Evolutionary conservation across 2,113 vertebrate genomes (phyloP).

Genomic region (Electrona antarctica): DNA sequence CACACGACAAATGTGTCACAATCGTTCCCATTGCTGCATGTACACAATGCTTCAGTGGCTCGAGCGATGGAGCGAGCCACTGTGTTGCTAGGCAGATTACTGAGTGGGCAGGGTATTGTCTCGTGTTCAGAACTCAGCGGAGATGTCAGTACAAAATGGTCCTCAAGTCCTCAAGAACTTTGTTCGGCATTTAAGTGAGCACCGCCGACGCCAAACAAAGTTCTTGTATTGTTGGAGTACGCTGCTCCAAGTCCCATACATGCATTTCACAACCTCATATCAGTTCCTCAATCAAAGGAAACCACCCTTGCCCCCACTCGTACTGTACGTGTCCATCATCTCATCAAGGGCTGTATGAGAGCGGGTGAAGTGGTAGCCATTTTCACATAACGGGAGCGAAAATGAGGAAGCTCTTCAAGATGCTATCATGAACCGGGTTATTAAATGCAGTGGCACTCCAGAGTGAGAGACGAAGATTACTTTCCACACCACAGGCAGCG

Average conservation of each 20-base stretch:
- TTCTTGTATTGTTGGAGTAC: no score
- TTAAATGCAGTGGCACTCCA: conserved; percentile 54
- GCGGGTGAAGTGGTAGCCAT: conserved; percentile 61
- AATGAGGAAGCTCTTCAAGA: conserved; percentile 57
- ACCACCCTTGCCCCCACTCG: conserved; percentile 20
- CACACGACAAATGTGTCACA: no score
- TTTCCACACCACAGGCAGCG: conserved; percentile 30
- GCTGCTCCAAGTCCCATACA: background rate
- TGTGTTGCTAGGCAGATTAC: no score
- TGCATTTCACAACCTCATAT: conserved; percentile 27
- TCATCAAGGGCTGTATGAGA: conserved; percentile 44
- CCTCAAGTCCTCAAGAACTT: no score
- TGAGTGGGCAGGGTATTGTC: no score
- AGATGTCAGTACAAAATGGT: no score
- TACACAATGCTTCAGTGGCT: no score
- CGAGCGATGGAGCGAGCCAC: no score
- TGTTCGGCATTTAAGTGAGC: no score
- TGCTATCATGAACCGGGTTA: conserved; percentile 63
- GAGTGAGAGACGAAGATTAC: conserved; percentile 47
- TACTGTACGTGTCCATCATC: conserved; percentile 11
- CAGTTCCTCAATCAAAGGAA: conserved; percentile 44
- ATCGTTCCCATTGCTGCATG: no score
- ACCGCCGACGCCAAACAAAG: no score
- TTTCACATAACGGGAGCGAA: conserved; percentile 59
- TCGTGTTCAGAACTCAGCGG: no score